phyloP scores from a whole-genome alignment of 2,113 vertebrate species.

The Drymodes brunneopygia region DNA sequence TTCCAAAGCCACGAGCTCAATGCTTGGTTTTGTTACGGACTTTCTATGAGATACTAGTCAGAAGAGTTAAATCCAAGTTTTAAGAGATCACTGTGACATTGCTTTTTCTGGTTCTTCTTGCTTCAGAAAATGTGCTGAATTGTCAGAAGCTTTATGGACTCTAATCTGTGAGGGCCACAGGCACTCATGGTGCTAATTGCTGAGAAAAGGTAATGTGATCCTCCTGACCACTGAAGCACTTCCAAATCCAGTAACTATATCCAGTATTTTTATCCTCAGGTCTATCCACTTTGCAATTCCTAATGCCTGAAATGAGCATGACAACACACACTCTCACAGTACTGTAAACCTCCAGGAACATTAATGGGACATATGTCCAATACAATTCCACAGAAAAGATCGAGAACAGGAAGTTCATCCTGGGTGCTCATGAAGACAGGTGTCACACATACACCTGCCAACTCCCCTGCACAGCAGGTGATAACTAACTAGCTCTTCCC shows the following conservation, averaged over 20 bases:
- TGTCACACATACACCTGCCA: not conserved
- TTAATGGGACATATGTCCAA: not conserved
- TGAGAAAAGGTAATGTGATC: not conserved
- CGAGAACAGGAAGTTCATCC: not conserved
- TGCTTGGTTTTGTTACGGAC: not conserved
- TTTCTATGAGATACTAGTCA: not conserved
- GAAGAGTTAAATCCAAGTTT: not conserved
- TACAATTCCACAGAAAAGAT: not conserved
- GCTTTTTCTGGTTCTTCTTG: not conserved
- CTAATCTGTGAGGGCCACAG: not conserved
- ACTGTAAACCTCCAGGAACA: not conserved
- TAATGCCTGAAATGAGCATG: not conserved
- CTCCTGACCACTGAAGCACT: not conserved
- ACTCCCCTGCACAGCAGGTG: not conserved
- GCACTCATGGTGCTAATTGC: not conserved
- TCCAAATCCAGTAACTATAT: not conserved
- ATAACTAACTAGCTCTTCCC: not conserved
- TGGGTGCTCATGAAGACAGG: not conserved
- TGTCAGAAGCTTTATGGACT: not conserved
- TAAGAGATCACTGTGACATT: not conserved
- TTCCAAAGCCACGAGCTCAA: not conserved
- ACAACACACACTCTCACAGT: not conserved
- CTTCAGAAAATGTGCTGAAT: not conserved
- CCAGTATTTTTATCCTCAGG: not conserved
- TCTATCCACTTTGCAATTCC: not conserved